Base-by-base conservation (phyloP, 2,888 invertebrate species). In the Agriopis marginaria region DNA sequence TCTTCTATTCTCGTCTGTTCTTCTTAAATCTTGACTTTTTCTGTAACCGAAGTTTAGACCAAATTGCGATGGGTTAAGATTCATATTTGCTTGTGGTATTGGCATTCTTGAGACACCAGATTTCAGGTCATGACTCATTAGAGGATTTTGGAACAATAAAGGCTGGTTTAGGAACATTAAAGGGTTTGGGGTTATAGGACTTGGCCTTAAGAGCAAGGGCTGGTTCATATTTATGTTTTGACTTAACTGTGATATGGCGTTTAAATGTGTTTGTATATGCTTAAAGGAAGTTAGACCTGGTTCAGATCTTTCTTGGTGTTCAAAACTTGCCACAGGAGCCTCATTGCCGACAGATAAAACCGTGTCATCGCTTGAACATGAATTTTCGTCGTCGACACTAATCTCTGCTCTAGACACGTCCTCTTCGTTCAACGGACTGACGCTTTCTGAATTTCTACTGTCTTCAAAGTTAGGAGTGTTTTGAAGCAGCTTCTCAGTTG, bases 261-360 rank as follows among this genome's bases (percentile, higher is more conserved):
- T 96, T 44, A 96, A 77, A 78, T 96, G 96, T 10, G 96, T 96
- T 75, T 96, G 96, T 77, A 96, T 96, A 72, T 96, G 96, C 80
- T 95, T 96, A 74, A 96, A 96, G 0, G 95, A 95, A 0, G 95
- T 92, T n/a, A 95, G 80, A 0, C 89, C 89, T 74, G 89, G 92
- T 12, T 87, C 79, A 12, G 78, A 75, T 70, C 82, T 88, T 50
- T 89, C 87, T 4, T 10, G 44, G 1, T 87, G 87, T 23, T 84
- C 83, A 42, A 83, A 90, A 49, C 79, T 85, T 3, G 94, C 93
- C 8, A 95, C 91, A 32, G 95, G 95, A 2, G 95, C 96, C 79
- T 97, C 97, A 83, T 97, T 97, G 7, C 97, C 97, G 74, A 97
- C 97, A 77, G 97, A 97, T 45, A 97, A 84, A 5, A 97, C 97